These are phyloP conservation scores for Synodontis membranacea DNA, from an alignment of 2,113 vertebrate species.

Conservation along the genomic window DNA sequence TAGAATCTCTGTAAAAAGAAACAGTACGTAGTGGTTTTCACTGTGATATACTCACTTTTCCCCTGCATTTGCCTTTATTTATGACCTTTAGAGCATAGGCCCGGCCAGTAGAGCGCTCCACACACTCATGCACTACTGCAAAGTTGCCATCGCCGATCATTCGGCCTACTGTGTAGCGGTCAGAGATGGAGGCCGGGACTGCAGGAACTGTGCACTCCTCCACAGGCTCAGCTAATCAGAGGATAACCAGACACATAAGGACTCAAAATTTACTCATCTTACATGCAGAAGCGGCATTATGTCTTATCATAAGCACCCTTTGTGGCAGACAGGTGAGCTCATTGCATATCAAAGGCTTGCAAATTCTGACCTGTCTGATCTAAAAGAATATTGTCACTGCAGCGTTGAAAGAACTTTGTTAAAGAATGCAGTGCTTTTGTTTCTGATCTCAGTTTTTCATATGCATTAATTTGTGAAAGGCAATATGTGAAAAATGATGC, in stretches of 20 bases:
- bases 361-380: neutral
- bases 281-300: neutral
- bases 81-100: slow-evolving; percentile 99
- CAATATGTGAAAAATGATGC: neutral
- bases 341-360: neutral
- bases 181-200: slow-evolving; percentile 88
- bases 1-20: neutral
- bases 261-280: neutral
- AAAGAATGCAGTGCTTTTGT: neutral
- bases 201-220: slow-evolving; percentile 79
- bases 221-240: slow-evolving; percentile 79
- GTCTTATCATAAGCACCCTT: slow-evolving; percentile 7
- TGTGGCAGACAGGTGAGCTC: neutral
- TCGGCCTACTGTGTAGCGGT: slow-evolving; percentile 93
- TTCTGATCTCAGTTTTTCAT: neutral
- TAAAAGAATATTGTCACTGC: neutral
- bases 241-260: slow-evolving; percentile 73
- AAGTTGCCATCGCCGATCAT: slow-evolving; percentile 97
- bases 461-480: neutral
- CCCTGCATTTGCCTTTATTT: slow-evolving; percentile 95
- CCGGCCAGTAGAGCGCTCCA: slow-evolving; percentile 92
- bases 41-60: slow-evolving; percentile 80
- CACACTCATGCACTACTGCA: slow-evolving; percentile 95
- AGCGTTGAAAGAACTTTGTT: neutral
- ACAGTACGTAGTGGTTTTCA: neutral